These are phyloP conservation scores for Diadophis punctatus DNA, from an alignment of 2,113 vertebrate genomes.

Conservation along the genomic window DNA sequence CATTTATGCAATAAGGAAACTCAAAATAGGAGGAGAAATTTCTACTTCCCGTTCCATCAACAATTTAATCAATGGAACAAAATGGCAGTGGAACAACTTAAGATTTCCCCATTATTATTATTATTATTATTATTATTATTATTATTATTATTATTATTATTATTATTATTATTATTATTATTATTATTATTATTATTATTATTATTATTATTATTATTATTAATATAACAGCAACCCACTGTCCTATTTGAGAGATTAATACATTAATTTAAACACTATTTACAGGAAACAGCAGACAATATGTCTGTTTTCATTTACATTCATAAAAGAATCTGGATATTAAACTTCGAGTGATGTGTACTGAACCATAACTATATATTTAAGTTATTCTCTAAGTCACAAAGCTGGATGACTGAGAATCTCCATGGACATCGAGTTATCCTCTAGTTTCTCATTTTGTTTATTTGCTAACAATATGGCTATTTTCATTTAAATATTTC, in stretches of 20 bases:
- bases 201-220: too few relatives aligned
- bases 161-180: too few relatives aligned
- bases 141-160: too few relatives aligned
- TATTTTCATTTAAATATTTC: background rate
- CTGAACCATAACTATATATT: background rate
- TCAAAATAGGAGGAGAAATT: background rate
- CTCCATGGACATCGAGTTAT: background rate
- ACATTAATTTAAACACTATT: background rate
- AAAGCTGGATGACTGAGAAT: too few relatives aligned
- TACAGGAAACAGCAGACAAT: background rate
- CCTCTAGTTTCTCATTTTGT: background rate
- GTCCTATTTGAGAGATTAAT: background rate
- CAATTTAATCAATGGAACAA: background rate
- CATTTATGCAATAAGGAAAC: conserved; percentile 10
- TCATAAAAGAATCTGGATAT: background rate
- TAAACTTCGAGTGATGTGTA: background rate
- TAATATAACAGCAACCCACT: too few relatives aligned
- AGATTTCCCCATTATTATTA: background rate
- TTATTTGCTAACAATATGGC: background rate
- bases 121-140: too few relatives aligned
- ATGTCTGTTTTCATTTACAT: background rate
- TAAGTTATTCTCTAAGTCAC: background rate
- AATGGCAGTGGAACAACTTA: background rate
- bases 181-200: too few relatives aligned
- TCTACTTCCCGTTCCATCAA: background rate